These are phyloP conservation scores for Tetheella fluctuosa DNA, from an alignment of 2,888 invertebrate genomes.

Conservation along the genomic window DNA sequence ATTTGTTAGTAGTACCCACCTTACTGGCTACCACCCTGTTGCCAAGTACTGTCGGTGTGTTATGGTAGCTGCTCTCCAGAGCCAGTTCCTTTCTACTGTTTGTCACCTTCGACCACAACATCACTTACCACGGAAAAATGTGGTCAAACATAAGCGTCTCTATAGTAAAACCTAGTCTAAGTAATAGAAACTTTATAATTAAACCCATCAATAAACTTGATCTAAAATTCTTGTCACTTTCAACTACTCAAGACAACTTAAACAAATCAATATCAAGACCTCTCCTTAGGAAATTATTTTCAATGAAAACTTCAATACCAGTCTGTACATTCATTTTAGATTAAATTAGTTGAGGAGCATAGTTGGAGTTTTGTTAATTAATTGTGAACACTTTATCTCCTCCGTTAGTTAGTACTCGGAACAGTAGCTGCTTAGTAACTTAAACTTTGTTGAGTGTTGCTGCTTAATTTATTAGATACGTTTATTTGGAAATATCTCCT, in stretches of 20 bases:
- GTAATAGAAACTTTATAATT: too few species aligned
- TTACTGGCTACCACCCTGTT: too few species aligned
- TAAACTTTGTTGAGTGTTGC: background rate
- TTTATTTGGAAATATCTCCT: conserved; percentile 10
- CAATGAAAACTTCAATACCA: background rate
- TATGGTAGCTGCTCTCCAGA: too few species aligned
- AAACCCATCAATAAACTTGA: too few species aligned
- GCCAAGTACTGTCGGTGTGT: too few species aligned
- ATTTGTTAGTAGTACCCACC: too few species aligned
- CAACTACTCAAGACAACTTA: background rate
- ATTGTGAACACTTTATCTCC: conserved; percentile 62
- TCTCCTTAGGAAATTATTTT: background rate
- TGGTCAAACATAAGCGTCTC: too few species aligned
- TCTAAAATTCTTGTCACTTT: too few species aligned
- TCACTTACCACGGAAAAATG: too few species aligned
- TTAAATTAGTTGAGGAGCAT: conserved; percentile 27
- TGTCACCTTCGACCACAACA: too few species aligned
- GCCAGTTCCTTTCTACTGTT: too few species aligned
- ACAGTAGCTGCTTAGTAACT: conserved; percentile 7
- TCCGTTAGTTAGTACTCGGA: background rate
- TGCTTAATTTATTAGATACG: conserved; percentile 1
- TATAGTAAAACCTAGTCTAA: too few species aligned
- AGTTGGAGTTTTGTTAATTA: conserved; percentile 65
- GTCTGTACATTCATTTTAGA: conserved; percentile 18
- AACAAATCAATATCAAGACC: background rate